Conservation (phyloP, 2,888 invertebrate species). For the Alentia gelatinosa region DNA sequence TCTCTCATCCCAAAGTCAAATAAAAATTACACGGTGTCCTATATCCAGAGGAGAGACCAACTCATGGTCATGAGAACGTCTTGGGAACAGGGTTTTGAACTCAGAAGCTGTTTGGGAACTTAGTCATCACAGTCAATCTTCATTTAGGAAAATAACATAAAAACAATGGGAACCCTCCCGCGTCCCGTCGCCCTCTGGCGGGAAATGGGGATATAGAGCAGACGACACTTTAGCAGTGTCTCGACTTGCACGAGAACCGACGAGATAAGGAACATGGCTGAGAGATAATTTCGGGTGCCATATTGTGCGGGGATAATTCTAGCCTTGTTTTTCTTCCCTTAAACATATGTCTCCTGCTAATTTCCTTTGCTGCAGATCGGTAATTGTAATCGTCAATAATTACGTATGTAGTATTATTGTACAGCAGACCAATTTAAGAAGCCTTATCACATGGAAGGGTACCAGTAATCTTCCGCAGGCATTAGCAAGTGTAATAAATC, state of each 20-base stretch:
- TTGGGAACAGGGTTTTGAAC: neutral
- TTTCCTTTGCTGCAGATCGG: too few species aligned
- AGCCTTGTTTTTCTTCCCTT: too few species aligned
- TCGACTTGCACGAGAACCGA: neutral
- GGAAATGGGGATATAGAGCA: neutral
- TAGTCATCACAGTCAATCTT: conserved; percentile 20
- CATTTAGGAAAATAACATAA: neutral
- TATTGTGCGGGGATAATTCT: too few species aligned
- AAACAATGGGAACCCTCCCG: neutral
- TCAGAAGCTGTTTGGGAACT: neutral
- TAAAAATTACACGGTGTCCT: neutral
- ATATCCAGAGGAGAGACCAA: neutral
- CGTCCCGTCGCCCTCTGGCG: neutral
- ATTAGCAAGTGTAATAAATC: too few species aligned
- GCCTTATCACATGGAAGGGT: too few species aligned
- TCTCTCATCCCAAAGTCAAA: neutral
- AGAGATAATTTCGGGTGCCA: neutral
- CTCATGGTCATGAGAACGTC: neutral
- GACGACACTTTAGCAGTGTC: neutral
- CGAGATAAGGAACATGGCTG: neutral
- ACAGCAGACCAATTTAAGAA: too few species aligned
- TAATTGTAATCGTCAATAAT: too few species aligned
- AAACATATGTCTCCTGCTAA: too few species aligned
- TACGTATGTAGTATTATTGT: too few species aligned
- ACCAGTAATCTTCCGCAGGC: too few species aligned